Percentiles rank a stretch among this genome's conserved stretches.
Conservation (phyloP, 2,113 vertebrate genomes). For the Petrocephalus zakoni region DNA sequence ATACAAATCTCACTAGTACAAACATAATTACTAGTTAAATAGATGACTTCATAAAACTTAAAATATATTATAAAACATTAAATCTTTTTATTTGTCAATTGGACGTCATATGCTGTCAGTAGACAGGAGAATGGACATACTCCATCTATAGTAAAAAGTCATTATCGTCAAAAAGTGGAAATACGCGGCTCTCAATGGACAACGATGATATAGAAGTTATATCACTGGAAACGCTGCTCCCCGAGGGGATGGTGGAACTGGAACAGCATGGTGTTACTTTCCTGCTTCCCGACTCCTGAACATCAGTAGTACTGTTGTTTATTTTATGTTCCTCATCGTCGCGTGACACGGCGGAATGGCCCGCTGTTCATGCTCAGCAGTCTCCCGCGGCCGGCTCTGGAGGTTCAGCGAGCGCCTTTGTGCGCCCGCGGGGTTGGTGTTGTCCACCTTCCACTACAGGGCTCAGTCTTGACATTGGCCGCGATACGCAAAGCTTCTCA, state of each 20-base stretch:
- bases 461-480: background rate
- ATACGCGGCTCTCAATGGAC: background rate
- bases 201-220: background rate
- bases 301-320: background rate
- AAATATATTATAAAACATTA: too few relatives aligned
- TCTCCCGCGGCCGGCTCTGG: background rate
- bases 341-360: background rate
- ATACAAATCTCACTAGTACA: background rate
- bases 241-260: background rate
- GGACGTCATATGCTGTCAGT: background rate
- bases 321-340: background rate
- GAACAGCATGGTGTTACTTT: background rate
- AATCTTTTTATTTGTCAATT: background rate
- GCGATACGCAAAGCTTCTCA: background rate
- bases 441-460: background rate
- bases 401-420: background rate
- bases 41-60: background rate
- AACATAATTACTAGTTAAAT: background rate
- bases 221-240: background rate
- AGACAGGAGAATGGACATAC: background rate
- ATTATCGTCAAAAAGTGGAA: background rate
- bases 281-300: background rate
- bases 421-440: background rate
- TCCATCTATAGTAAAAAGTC: background rate
- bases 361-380: background rate